Conservation (phyloP, 2,888 invertebrate species). For the Podotricha telesiphe region DNA sequence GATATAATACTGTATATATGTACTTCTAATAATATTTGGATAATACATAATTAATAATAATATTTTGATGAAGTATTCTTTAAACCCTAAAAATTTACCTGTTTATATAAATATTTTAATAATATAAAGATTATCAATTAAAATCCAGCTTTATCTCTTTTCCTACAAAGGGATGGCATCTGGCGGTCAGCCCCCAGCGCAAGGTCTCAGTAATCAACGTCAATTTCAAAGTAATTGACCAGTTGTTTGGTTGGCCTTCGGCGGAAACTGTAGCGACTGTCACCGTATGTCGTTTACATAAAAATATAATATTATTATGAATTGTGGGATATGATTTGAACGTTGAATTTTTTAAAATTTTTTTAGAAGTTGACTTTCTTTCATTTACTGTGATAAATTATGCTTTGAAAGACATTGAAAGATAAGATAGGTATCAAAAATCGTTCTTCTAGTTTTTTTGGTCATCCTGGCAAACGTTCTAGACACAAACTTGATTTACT, state of each 20-base stretch:
- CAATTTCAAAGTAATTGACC: conserved; percentile 78
- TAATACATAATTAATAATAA: too few relatives aligned
- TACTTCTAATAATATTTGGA: too few relatives aligned
- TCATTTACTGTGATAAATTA: too few relatives aligned
- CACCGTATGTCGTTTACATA: conserved; percentile 71
- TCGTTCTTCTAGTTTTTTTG: too few relatives aligned
- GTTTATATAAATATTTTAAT: background rate
- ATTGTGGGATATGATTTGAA: background rate
- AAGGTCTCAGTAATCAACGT: conserved; percentile 72
- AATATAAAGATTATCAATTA: background rate
- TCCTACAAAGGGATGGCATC: conserved; percentile 70
- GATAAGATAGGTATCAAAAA: too few relatives aligned
- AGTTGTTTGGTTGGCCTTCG: conserved; percentile 75
- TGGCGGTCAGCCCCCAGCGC: conserved; percentile 67
- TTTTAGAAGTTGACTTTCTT: too few relatives aligned
- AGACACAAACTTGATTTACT: too few relatives aligned
- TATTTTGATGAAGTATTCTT: too few relatives aligned
- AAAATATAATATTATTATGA: conserved; percentile 3
- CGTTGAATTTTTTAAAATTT: too few relatives aligned
- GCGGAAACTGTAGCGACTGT: conserved; percentile 67
- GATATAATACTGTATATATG: too few relatives aligned
- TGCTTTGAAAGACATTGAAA: too few relatives aligned
- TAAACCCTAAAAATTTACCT: conserved; percentile 5
- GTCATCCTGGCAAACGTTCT: too few relatives aligned
- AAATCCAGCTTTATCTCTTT: conserved; percentile 13